Base-by-base conservation (phyloP, 2,888 invertebrate genomes). In the Furcula furcula region DNA sequence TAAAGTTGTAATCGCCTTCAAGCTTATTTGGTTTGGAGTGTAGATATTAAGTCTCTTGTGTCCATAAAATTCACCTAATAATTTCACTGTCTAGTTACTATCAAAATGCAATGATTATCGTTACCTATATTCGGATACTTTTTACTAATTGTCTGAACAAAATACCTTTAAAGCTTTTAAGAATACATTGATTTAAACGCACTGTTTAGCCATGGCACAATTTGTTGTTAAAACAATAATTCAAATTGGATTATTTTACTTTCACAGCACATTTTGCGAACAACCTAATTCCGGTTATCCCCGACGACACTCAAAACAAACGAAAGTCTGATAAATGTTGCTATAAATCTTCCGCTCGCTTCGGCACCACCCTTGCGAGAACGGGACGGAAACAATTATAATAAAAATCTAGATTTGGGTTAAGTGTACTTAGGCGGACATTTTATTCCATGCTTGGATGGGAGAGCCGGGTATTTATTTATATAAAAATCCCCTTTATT, bases 291-390 rank as follows among this genome's bases (percentile, higher is more conserved):
- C 80, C 69, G 73, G 74, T 70, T 76, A 76, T 78, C 70, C 72
- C 62, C 73, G 71, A 72, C 71, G 77, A 76, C 79, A 76, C 74
- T 81, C 76, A 79, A 78, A 81, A 79, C 81, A 81, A 80, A 78
- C 80, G 79, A 76, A 82, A 79, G 76, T 78, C 79, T 79, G 82
- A 82, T 79, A 79, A 81, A 82, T 81, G 80, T 68, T 65, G 62
- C 75, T 65, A 81, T 80, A 80, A 76, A 81, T 81, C 80, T 80
- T 74, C 60, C 52, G 46, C 48, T 56, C 64, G 63, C 61, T 67
- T 75, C 62, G 55, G 50, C 50, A 55, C 54, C 59, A 61, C 59
- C 65, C 65, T 67, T 62, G 69, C 59, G 71, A 63, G 58, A 61
- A 65, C 64, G 53, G 53, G 60, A 66, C 51, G 60, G 63, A 61